Evolutionary conservation across 30 jellyfish, hydroid and myxozoan genomes (phyloP).

Genomic region (Hydra vulgaris): DNA sequence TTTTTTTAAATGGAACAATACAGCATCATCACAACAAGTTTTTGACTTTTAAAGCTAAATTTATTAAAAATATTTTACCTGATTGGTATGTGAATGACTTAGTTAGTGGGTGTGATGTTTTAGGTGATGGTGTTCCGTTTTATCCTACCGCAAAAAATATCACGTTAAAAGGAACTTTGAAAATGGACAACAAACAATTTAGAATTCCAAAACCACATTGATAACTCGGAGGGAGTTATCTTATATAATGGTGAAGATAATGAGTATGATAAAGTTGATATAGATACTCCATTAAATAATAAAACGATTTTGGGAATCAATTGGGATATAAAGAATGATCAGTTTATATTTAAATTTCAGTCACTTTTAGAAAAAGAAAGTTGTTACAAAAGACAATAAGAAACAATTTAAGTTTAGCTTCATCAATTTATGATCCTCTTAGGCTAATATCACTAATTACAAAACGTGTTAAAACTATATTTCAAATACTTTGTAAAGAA

Average conservation of each 20-base stretch:
- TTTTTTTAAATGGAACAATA: slow-evolving; percentile 22
- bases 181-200: background rate
- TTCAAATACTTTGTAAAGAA: slow-evolving; percentile 2
- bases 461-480: background rate
- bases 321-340: background rate
- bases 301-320: background rate
- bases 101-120: background rate
- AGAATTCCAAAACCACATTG: background rate
- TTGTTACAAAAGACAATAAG: background rate
- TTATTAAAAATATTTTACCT: background rate
- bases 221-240: background rate
- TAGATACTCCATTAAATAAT: background rate
- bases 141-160: background rate
- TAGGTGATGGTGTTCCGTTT: slow-evolving; percentile 5
- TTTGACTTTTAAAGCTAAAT: background rate
- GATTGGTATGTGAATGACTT: background rate
- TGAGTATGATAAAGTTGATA: background rate
- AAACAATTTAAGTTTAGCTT: background rate
- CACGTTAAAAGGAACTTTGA: background rate
- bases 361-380: background rate
- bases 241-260: background rate
- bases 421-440: slow-evolving; percentile 10
- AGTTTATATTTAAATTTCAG: background rate
- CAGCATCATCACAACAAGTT: slow-evolving; percentile 26
- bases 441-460: slow-evolving; percentile 12